phyloP scores from a whole-genome alignment of 2,797 vertebrate genomes.

The Antrozous pallidus region DNA sequence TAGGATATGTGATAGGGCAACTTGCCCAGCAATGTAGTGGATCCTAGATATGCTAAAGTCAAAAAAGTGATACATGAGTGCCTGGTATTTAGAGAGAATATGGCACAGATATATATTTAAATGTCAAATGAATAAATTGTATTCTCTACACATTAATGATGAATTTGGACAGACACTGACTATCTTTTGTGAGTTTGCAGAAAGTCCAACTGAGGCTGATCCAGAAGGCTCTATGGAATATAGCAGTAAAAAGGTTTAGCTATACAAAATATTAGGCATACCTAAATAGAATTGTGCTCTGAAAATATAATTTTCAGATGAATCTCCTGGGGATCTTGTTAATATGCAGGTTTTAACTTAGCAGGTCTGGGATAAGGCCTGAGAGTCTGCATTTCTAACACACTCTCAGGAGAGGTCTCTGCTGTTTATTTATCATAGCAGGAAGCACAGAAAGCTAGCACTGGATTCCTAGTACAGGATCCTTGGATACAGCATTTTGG shows the following conservation, averaged over 20 bases:
- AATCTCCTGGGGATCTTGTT: not conserved
- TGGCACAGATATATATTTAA: not conserved
- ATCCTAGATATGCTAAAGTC: not conserved
- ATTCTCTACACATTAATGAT: not conserved
- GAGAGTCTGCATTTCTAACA: not conserved
- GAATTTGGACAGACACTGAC: not conserved
- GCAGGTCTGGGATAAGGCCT: not conserved
- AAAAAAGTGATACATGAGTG: not conserved
- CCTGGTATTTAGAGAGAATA: not conserved
- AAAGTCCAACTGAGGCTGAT: not conserved
- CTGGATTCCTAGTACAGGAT: not conserved
- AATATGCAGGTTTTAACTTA: not conserved
- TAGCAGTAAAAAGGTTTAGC: not conserved
- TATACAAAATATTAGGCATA: not conserved
- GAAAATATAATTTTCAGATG: not conserved
- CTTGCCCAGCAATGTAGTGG: not conserved
- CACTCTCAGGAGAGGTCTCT: not conserved
- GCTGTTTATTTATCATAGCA: not conserved
- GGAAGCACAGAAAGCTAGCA: not conserved
- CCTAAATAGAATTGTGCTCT: not conserved
- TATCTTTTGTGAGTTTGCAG: not conserved
- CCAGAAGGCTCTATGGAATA: not conserved
- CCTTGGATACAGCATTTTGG: not conserved
- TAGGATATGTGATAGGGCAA: fast-evolving
- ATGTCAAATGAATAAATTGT: not conserved